Percentiles rank a stretch among this genome's conserved stretches.
Evolutionary conservation across 2,113 vertebrate species (phyloP).

Genomic region (Sakesphorus luctuosus): DNA sequence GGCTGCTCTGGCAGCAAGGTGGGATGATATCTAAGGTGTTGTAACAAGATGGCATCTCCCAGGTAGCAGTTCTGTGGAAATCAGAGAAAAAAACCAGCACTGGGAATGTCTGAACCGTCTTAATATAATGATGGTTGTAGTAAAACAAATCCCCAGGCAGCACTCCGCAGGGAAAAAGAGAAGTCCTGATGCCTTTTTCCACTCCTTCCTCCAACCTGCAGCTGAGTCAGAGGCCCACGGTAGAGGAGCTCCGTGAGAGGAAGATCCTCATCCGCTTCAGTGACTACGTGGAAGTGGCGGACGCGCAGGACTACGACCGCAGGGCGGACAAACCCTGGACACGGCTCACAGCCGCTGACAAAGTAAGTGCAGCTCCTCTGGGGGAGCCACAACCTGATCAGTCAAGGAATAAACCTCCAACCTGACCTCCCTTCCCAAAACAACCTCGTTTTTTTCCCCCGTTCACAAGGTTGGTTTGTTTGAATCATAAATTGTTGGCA

Average conservation of each 20-base stretch:
- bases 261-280: constrained; percentile 98
- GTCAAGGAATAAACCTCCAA: background rate
- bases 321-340: constrained; percentile 98
- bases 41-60: background rate
- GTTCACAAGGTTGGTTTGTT: background rate
- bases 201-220: constrained; percentile 44
- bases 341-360: constrained; percentile 95
- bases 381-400: background rate
- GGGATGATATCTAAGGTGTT: background rate
- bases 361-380: constrained; percentile 74
- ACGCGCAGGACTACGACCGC: constrained; percentile 96
- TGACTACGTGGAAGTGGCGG: constrained; percentile 97
- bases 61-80: background rate
- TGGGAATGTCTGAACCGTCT: background rate
- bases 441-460: background rate
- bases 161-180: background rate
- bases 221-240: constrained; percentile 97
- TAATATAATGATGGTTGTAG: fast-evolving
- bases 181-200: background rate
- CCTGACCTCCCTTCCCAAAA: background rate
- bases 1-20: background rate
- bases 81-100: background rate
- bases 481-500: background rate
- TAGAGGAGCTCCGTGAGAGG: constrained; percentile 93
- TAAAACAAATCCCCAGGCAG: background rate